A percentile compares a stretch with the other conserved stretches of the same genome.
These are phyloP conservation scores for Hyperopisus bebe DNA, from an alignment of 2,113 vertebrate species.

Conservation along the genomic window DNA sequence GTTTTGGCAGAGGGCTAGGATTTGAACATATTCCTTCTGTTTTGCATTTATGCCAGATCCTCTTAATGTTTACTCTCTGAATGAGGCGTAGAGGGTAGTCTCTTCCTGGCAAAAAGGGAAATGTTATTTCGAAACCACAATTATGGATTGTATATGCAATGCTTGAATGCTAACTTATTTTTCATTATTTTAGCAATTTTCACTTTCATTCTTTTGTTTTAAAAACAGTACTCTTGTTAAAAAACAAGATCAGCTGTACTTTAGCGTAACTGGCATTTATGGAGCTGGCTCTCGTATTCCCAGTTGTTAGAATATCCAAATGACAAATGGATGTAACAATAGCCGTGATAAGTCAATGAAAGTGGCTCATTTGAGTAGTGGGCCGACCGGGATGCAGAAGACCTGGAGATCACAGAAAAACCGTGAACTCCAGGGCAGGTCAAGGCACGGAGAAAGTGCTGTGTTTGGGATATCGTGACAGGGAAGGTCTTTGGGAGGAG, in stretches of 20 bases:
- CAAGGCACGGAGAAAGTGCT: not conserved
- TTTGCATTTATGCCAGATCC: not conserved
- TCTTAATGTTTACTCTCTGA: not conserved
- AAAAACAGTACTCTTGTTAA: not conserved
- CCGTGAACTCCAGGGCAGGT: conserved; percentile 18
- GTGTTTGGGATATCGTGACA: conserved; percentile 18
- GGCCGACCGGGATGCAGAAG: not conserved
- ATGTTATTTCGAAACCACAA: not conserved
- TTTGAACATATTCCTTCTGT: conserved; percentile 2
- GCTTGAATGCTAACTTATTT: not conserved
- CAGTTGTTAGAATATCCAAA: not conserved
- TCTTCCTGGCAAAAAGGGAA: not conserved
- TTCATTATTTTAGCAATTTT: not conserved
- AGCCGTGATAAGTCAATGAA: not conserved
- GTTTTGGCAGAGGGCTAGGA: not conserved
- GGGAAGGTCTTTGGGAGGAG: not conserved
- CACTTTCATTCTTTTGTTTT: not conserved
- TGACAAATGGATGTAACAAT: not conserved
- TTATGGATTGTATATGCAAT: not conserved
- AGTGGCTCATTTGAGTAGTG: not conserved
- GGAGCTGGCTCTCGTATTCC: not conserved
- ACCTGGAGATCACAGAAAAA: conserved; percentile 13
- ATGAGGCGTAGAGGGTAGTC: not conserved
- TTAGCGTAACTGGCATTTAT: not conserved
- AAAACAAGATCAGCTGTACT: not conserved